Conservation (phyloP, 2,797 vertebrate genomes). For the Sebastes hubbsi region DNA sequence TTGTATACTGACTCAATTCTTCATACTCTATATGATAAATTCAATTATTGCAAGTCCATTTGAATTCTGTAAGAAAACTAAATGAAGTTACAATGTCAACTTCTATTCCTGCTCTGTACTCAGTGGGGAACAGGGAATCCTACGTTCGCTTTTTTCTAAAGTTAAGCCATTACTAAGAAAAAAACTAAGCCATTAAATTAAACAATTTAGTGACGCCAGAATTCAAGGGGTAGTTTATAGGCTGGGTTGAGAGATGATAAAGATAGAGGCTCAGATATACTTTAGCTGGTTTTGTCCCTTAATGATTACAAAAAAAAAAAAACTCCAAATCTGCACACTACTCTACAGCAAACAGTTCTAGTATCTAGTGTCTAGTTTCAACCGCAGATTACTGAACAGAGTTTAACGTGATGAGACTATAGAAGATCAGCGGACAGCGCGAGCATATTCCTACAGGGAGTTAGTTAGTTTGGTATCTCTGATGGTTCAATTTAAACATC, state of each 20-base stretch:
- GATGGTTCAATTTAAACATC: neutral
- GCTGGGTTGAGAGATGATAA: too few relatives aligned
- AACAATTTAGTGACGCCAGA: neutral
- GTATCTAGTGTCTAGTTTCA: too few relatives aligned
- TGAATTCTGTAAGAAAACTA: neutral
- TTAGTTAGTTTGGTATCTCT: neutral
- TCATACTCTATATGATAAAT: neutral
- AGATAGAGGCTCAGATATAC: too few relatives aligned
- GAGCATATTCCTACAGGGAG: neutral
- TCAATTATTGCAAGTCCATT: neutral
- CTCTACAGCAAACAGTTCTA: too few relatives aligned
- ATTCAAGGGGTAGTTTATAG: neutral
- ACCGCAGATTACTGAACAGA: neutral
- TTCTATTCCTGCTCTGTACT: neutral
- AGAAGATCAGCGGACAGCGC: too few relatives aligned
- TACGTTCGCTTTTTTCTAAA: neutral
- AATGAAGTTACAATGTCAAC: neutral
- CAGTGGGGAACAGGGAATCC: neutral
- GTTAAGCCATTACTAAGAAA: neutral
- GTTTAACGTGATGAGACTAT: neutral
- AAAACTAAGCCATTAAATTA: neutral
- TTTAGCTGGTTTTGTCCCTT: too few relatives aligned
- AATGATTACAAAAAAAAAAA: too few relatives aligned
- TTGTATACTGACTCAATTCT: neutral
- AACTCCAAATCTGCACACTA: too few relatives aligned